These are phyloP conservation scores for Euphonia xanthogaster DNA, from an alignment of 2,797 vertebrate species.

Conservation along the genomic window DNA sequence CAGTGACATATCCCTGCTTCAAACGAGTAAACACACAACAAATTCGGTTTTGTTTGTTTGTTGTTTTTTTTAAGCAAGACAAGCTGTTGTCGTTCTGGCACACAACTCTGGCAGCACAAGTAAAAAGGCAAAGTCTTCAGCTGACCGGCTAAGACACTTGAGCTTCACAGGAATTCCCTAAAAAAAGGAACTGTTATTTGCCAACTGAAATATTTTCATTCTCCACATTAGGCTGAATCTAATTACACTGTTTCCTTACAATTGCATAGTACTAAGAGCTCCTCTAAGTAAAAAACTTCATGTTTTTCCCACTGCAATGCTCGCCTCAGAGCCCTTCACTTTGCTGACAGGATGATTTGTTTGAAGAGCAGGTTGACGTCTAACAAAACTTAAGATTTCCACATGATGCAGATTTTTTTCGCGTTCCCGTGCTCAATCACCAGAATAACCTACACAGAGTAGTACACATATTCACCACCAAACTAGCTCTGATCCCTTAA, in stretches of 20 bases:
- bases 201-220: constrained; percentile 54
- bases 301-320: neutral
- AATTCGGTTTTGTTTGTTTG: neutral
- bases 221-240: constrained; percentile 28
- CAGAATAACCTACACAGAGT: neutral
- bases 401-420: neutral
- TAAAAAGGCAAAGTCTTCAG: neutral
- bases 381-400: neutral
- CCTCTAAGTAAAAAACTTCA: neutral
- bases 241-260: constrained; percentile 29
- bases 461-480: neutral
- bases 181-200: constrained; percentile 23
- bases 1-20: neutral
- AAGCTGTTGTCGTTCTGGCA: neutral
- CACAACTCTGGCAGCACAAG: neutral
- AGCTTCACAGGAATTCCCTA: constrained; percentile 30
- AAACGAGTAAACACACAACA: neutral
- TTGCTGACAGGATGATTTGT: neutral
- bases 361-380: neutral
- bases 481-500: neutral
- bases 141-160: neutral
- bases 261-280: neutral
- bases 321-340: neutral
- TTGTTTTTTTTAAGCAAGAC: neutral
- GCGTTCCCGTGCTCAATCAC: neutral